Evolutionary conservation across 2,113 vertebrate genomes (phyloP), one percentile per base, ranked within the genome.

Genomic region (Cyphomyrus discorhynchus): DNA sequence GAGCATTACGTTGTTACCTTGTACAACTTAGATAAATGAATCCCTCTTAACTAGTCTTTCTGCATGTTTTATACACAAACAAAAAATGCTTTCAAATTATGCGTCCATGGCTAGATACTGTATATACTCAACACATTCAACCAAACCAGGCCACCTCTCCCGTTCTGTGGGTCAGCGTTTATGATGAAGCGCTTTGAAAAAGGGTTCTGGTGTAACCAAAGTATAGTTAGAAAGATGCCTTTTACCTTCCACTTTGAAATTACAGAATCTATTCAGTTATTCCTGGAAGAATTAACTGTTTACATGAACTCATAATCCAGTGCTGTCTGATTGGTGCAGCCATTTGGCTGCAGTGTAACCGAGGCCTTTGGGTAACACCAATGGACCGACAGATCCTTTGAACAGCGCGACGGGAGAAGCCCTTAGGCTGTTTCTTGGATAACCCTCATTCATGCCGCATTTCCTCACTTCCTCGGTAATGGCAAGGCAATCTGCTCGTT

Each of bases 381-480:
- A 82, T 77, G 89, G 91, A 91, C 90, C 70, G 91, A 90, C 89
- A 83, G 91, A 90, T 88, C 92, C 87, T 86, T 86, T 85, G 89
- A 88, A 89, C 77, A 86, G 62, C 42, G 2, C 82, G 10, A 62
- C 49, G 45, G 83, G 83, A 90, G 89, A 52, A 92, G 90, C 89
- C 91, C 91, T 15, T 7, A 89, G 90, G 90, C 84, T 86, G 86
- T 74, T 88, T 89, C 90, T 91, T 58, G 90, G 91, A 90, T 89
- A 91, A 91, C 90, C 89, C 84, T 90, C 45, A 87, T 87, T 89
- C 89, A 87, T 87, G 86, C 82, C 77, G 86, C 87, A 88, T 82
- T 91, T 92, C 89, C 90, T 90, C 87, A 91, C 91, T 88, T 91
- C 87, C 88, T 89, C 88, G 88, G 82, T 90, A 91, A 89, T 89